Evolutionary conservation across 2,797 vertebrate species (phyloP).

Genomic region (Coreius guichenoti): DNA sequence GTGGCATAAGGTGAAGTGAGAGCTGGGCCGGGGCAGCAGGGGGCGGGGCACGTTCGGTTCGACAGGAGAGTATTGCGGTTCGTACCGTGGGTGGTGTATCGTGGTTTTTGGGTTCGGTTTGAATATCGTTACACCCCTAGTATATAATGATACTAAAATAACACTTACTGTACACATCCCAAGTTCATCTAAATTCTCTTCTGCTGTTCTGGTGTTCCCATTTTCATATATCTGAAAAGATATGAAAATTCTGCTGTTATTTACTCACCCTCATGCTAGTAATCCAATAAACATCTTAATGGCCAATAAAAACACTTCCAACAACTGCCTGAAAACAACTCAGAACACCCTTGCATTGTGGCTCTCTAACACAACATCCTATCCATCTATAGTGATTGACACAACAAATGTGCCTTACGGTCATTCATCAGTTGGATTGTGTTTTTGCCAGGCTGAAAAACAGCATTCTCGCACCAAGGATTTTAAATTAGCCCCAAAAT

Average conservation of each 20-base stretch:
- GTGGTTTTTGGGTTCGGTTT: too few species aligned
- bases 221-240: background rate
- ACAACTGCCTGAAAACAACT: background rate
- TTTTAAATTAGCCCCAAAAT: constrained; percentile 83
- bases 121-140: too few species aligned
- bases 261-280: too few species aligned
- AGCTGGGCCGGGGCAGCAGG: too few species aligned
- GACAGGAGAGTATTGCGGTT: too few species aligned
- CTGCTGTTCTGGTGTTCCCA: background rate
- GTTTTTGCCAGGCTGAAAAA: constrained; percentile 68
- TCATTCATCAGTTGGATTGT: constrained; percentile 57
- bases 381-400: background rate
- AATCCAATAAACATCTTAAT: background rate
- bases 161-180: background rate
- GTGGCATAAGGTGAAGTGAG: too few species aligned
- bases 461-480: constrained; percentile 65
- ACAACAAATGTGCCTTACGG: constrained; percentile 52
- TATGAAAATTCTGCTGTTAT: background rate
- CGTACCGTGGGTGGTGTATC: too few species aligned
- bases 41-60: too few species aligned
- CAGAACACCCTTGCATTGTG: background rate
- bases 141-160: background rate
- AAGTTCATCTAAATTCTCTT: background rate
- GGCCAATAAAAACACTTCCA: background rate
- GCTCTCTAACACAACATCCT: background rate